phyloP scores from a whole-genome alignment of 1,140 invertebrate species.

The silkworm (Bombyx mori) region ASM3026992v2 NC_085123.1:9518001-9518500 shows the following conservation, averaged over 20 bases:
- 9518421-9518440: conserved; percentile 2
- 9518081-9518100: conserved; percentile 11
- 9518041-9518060: conserved; percentile 24
- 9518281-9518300: conserved; percentile 5
- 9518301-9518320: conserved; percentile 3
- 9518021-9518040: conserved; percentile 7
- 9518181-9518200: conserved; percentile 39
- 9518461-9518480: too few relatives aligned
- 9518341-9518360: conserved; percentile 11
- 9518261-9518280: conserved; percentile 10
- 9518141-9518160: conserved; percentile 32
- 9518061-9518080: conserved; percentile 27
- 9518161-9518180: conserved; percentile 46
- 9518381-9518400: conserved; percentile 13
- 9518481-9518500: too few relatives aligned
- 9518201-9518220: conserved; percentile 37
- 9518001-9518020: neutral
- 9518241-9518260: conserved; percentile 29
- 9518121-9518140: conserved; percentile 46
- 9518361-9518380: conserved; percentile 17
- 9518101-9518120: conserved; percentile 19
- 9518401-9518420: conserved; percentile 20
- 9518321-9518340: neutral
- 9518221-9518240: conserved; percentile 36
- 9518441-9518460: too few relatives aligned